phyloP scores from a whole-genome alignment of 2,797 vertebrate species.

The Amblyraja radiata region DNA sequence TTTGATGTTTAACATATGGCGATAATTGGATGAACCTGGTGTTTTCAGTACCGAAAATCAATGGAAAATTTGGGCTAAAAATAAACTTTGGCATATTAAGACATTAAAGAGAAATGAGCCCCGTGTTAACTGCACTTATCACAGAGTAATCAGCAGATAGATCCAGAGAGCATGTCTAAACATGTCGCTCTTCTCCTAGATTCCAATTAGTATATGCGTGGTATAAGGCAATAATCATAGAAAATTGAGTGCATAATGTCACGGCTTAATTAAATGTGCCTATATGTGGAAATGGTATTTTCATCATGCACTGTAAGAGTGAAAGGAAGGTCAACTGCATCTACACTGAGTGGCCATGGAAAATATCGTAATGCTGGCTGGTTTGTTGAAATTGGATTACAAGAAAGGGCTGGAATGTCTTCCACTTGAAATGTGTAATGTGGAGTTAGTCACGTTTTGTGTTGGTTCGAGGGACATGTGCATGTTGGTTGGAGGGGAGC shows the following conservation, averaged over 20 bases:
- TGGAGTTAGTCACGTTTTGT: too few species aligned
- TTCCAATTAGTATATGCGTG: not conserved
- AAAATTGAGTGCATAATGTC: not conserved
- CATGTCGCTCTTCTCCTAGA: not conserved
- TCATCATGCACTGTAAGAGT: not conserved
- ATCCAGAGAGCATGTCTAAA: not conserved
- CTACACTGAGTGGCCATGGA: not conserved
- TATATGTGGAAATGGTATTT: not conserved
- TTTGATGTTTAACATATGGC: not conserved
- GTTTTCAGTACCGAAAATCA: not conserved
- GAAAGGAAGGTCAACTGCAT: not conserved
- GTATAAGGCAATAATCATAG: not conserved
- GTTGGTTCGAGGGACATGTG: too few species aligned
- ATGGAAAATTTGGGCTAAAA: not conserved
- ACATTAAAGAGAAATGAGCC: not conserved
- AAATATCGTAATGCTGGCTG: not conserved
- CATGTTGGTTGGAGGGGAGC: too few species aligned
- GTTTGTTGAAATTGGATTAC: not conserved
- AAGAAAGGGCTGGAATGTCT: too few species aligned
- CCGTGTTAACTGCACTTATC: not conserved
- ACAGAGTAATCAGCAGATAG: not conserved
- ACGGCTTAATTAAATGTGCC: not conserved
- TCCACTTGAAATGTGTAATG: too few species aligned
- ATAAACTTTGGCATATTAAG: not conserved
- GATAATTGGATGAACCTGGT: not conserved